Percentiles rank a stretch among this genome's conserved stretches.
Evolutionary conservation across 2,113 vertebrate genomes (phyloP).

Genomic region (Tetraodon nigroviridis): DNA sequence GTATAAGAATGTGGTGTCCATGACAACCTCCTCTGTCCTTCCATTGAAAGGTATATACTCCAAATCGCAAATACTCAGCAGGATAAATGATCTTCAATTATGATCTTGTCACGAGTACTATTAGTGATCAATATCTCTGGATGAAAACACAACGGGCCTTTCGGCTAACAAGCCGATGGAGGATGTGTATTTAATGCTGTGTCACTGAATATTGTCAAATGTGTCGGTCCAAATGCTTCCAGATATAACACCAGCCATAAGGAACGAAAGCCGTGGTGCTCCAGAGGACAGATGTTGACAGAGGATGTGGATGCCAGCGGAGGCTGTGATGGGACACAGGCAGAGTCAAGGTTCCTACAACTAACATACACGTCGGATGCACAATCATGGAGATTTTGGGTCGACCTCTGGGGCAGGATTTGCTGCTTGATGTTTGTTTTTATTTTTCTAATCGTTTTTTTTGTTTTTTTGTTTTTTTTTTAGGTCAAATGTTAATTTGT

Average conservation of each 20-base stretch:
- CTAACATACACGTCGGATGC: conserved; percentile 53
- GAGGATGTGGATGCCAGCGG: conserved; percentile 41
- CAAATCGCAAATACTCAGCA: conserved; percentile 25
- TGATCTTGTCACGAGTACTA: conserved; percentile 19
- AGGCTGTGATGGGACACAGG: conserved; percentile 49
- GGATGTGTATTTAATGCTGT: neutral
- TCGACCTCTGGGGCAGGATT: conserved; percentile 40
- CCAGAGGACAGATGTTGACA: conserved; percentile 16
- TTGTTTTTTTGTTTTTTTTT: conserved; percentile 3
- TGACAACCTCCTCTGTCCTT: conserved; percentile 55
- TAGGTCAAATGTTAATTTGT: conserved; percentile 66
- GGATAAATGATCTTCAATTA: conserved; percentile 28
- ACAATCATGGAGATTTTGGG: conserved; percentile 53
- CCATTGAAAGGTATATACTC: conserved; percentile 25
- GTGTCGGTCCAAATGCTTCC: neutral
- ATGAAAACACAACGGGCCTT: neutral
- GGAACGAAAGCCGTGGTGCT: neutral
- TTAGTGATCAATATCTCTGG: neutral
- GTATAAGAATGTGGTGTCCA: conserved; percentile 54
- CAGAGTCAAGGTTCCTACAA: conserved; percentile 44
- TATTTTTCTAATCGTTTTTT: too few relatives aligned
- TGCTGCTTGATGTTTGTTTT: conserved; percentile 39
- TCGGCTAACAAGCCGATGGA: neutral
- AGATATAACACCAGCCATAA: neutral
- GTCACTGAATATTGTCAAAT: neutral